Evolutionary conservation across 2,113 vertebrate genomes (phyloP), one percentile per base, ranked within the genome.

Genomic region (Tachuris rubrigastra): DNA sequence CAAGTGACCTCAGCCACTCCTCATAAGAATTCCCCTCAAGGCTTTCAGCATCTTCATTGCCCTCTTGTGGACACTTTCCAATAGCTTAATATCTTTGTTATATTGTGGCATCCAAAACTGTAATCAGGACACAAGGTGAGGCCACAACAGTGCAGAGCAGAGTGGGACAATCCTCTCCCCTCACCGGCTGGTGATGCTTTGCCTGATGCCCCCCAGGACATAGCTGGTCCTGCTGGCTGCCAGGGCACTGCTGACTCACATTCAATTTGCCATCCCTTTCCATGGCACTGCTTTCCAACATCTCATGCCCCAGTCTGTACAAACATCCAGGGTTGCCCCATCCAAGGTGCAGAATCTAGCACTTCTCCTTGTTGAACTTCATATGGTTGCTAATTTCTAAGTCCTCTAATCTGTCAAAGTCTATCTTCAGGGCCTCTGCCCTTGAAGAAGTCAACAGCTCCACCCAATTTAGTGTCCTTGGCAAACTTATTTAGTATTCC

Each of bases 131-230:
- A 30, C 20, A 11, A 35, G n/a, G 14, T 35, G 30, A 49, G 24
- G 35, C 30, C 7, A 4, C 7, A 3, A 7, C 2, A 4, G 8
- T 16, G 15, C 17, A 8, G 39, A 55, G 20, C n/a, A 78, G 41
- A 41, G 35, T 0, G 0, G 16, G 35, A 35, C 67, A 80, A 31
- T 42, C 30, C 20, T 14, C 13, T 4, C 41, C 22, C 30, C 31
- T 10, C 8, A 12, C 31, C 0, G 0, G n/a, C 24, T 47, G 41
- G 15, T 0, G 0, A 12, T 63, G 24, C 30, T 72, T 35, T 35
- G 1, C n/a, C 17, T 72, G 67, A 56, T 42, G 58, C 4, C 2
- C 15, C 14, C 10, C 35, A 31, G 50, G 31, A 56, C 17, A 63
- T 0, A 0, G 6, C 0, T 65, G 35, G 10, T 25, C 49, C 30